Evolutionary conservation across 2,113 vertebrate species (phyloP).

Genomic region (Cavia porcellus): DNA sequence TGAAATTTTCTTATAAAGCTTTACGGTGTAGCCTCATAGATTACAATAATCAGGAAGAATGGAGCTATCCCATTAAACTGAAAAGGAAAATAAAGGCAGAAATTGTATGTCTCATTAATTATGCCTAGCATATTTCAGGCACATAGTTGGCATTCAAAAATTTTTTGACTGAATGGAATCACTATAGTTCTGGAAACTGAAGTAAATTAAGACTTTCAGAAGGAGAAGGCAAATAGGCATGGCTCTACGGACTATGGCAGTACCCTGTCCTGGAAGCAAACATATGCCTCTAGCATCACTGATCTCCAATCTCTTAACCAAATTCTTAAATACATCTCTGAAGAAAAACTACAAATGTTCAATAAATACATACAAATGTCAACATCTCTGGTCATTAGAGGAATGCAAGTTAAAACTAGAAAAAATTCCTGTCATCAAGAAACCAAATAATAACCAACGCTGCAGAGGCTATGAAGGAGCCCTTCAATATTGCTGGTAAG

Average conservation of each 20-base stretch:
- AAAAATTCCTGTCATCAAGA: neutral
- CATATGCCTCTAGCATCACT: neutral
- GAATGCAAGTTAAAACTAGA: neutral
- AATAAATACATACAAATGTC: neutral
- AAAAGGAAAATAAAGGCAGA: neutral
- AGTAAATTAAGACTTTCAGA: constrained; percentile 18
- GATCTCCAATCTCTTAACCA: constrained; percentile 1
- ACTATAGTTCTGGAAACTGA: neutral
- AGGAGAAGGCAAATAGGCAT: constrained; percentile 28
- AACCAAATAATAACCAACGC: neutral
- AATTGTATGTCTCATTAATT: neutral
- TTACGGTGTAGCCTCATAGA: neutral
- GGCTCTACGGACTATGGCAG: neutral
- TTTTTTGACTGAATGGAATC: constrained; percentile 37
- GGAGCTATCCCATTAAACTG: neutral
- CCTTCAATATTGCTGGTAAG: neutral
- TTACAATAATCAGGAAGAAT: neutral
- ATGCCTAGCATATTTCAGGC: neutral
- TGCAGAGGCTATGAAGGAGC: neutral
- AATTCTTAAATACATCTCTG: neutral
- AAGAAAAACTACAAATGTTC: neutral
- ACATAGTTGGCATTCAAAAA: neutral
- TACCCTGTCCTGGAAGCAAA: neutral
- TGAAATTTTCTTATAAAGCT: constrained; percentile 29
- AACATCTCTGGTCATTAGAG: neutral